Evolutionary conservation across 2,113 vertebrate species (phyloP).

Genomic region (Bothrops jararaca): DNA sequence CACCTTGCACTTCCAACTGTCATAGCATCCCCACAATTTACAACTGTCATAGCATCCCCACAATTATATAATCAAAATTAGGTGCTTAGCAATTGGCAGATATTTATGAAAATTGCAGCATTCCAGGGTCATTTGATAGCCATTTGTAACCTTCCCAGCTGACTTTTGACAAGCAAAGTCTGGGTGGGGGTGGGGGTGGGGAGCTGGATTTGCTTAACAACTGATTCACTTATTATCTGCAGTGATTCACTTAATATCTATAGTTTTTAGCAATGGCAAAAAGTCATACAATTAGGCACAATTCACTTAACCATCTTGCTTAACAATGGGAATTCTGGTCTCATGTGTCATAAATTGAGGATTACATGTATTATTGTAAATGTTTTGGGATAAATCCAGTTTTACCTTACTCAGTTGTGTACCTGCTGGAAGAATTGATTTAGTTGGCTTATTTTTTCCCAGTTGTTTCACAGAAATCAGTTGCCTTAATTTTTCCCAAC

Average conservation of each 20-base stretch:
- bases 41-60: background rate
- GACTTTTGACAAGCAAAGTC: background rate
- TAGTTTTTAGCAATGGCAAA: background rate
- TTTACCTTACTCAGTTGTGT: background rate
- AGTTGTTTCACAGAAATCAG: background rate
- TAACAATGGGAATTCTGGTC: background rate
- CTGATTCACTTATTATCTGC: background rate
- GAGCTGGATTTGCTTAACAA: background rate
- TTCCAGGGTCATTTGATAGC: background rate
- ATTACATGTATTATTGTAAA: background rate
- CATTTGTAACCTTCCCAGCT: background rate
- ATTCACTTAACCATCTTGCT: no score
- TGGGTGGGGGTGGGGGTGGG: background rate
- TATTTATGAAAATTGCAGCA: background rate
- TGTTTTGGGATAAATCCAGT: background rate
- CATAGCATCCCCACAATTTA: background rate
- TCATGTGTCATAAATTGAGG: background rate
- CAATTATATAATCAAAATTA: background rate
- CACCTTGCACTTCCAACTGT: background rate
- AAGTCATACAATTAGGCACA: background rate
- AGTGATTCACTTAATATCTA: background rate
- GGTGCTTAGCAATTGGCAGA: background rate
- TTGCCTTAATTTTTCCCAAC: background rate
- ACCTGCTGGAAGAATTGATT: background rate
- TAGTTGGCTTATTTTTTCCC: background rate